Evolutionary conservation across 2,888 invertebrate genomes (phyloP), one percentile per base, ranked within the genome.

Genomic region (Lithodes maja): DNA sequence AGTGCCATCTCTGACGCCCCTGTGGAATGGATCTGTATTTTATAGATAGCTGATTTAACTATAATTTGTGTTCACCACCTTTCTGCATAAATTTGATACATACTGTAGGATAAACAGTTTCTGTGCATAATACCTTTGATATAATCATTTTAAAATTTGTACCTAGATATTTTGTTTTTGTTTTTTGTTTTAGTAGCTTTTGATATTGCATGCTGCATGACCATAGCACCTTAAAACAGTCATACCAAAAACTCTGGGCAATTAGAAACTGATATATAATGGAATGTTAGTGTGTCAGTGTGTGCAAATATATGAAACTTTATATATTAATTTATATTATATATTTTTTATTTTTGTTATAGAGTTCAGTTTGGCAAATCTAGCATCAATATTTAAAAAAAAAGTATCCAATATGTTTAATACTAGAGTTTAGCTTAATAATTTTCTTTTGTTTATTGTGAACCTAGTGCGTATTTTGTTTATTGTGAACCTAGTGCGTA

Each of bases 231-330:
- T 74, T 84, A 79, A 54, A 54, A 88, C 88, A 87, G 88, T 84
- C 84, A 84, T 80, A 84, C 88, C 84, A 88, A 88, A 88, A 88
- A 84, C 88, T 88, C 88, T 84, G 88, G 80, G 55, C 88, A 88
- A 84, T 88, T 84, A 88, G 71, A n/a, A 71, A 71, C 12, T 71
- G 15, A 71, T 61, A 15, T 61, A 12, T 61, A 71, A n/a, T n/a
- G 17, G 71, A 71, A 12, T n/a, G 5, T 61, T 61, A 61, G 61
- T 61, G 12, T 61, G 12, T 12, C 61, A 61, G 61, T 61, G 7
- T 7, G 12, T 5, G 61, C 61, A 61, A 12, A 12, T 7, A 61
- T 12, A 7, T 61, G 61, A 61, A 61, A 12, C 5, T 61, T 7
- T 7, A 7, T 5, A 5, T 61, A 12, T 61, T 7, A 12, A 7